Percentiles rank a stretch among this genome's conserved stretches.
These are phyloP conservation scores for Zeugodacus cucurbitae DNA, from an alignment of 1,140 invertebrate species.

Conservation along the genomic window DNA sequence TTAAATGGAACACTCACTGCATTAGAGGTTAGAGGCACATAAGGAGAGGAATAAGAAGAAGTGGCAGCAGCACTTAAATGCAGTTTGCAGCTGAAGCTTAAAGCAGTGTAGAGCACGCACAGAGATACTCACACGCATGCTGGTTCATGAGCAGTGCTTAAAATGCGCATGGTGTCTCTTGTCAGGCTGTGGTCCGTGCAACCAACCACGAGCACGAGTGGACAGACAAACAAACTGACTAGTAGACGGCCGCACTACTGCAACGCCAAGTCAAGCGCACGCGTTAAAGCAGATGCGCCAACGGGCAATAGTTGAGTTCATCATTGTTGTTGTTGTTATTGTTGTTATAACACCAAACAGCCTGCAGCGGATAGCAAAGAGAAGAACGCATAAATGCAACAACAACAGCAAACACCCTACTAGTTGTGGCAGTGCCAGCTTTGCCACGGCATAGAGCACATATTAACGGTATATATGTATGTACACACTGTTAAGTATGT, in stretches of 20 bases:
- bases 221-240: background rate
- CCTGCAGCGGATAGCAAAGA: background rate
- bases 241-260: background rate
- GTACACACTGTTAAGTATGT: background rate
- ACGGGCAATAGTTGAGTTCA: background rate
- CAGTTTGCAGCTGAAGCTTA: background rate
- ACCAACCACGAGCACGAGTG: background rate
- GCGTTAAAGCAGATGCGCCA: slow-evolving; percentile 8
- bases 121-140: background rate
- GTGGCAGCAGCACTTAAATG: background rate
- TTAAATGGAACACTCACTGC: background rate
- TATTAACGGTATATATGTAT: background rate
- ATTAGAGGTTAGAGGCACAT: too few species aligned
- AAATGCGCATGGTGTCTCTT: background rate
- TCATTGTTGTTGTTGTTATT: background rate
- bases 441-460: background rate
- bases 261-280: background rate
- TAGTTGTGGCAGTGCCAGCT: background rate
- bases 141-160: background rate
- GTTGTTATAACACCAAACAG: background rate
- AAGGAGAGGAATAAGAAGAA: background rate
- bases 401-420: background rate
- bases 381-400: background rate
- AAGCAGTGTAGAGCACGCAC: background rate
- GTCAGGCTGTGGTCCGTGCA: background rate